phyloP scores from a whole-genome alignment of 2,888 invertebrate species.

The Synergus japonicus region DNA sequence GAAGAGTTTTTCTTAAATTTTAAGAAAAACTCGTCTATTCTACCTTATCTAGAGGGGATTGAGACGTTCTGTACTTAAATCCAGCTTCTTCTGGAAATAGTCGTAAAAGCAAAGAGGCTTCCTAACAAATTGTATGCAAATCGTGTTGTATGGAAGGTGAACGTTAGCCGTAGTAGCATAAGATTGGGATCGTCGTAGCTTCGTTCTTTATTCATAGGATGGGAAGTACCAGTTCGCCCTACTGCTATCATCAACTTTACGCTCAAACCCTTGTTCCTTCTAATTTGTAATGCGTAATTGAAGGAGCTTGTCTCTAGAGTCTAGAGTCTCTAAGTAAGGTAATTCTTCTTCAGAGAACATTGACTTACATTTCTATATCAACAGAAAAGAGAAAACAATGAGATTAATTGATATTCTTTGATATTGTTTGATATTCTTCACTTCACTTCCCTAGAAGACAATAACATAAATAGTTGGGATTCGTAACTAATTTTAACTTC shows the following conservation, averaged over 20 bases:
- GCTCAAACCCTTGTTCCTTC: not conserved
- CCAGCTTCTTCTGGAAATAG: not conserved
- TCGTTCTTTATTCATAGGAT: constrained; percentile 33
- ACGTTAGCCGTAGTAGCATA: constrained; percentile 23
- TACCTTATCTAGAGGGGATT: not conserved
- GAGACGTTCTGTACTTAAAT: constrained; percentile 14
- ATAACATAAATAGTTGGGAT: not conserved
- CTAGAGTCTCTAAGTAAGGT: not conserved
- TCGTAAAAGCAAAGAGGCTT: constrained; percentile 25
- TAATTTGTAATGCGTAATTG: constrained; percentile 26
- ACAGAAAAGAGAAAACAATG: not conserved
- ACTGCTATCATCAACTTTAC: constrained; percentile 23
- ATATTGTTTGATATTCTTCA: too few species aligned
- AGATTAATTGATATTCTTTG: not conserved
- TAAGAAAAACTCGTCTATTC: too few species aligned
- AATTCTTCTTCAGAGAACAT: not conserved
- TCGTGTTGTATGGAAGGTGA: constrained; percentile 25
- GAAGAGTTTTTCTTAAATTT: too few species aligned
- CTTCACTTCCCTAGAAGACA: too few species aligned
- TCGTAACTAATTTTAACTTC: constrained; percentile 9
- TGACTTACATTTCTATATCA: not conserved
- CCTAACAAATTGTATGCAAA: constrained; percentile 39
- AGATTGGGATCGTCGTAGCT: constrained; percentile 39
- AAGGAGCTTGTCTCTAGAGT: constrained; percentile 8
- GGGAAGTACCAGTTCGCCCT: not conserved